phyloP scores from a whole-genome alignment of 2,888 invertebrate genomes.

The Hirtodrosophila alboralis region DNA sequence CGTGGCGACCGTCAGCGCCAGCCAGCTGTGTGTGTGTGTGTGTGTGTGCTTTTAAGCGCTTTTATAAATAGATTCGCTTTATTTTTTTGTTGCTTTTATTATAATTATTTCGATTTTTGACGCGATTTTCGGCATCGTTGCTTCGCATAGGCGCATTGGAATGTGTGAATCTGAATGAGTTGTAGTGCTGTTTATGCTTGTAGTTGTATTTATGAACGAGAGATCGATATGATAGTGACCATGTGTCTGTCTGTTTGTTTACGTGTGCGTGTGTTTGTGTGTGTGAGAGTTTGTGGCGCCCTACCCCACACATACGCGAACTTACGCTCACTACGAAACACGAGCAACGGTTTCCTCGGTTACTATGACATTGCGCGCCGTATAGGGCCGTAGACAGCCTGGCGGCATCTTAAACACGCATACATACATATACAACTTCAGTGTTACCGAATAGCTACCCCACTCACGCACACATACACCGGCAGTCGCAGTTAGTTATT shows the following conservation, averaged over 20 bases:
- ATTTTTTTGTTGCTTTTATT: slow-evolving; percentile 64
- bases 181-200: too few species aligned
- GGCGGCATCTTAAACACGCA: slow-evolving; percentile 60
- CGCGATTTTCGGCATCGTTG: slow-evolving; percentile 62
- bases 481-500: slow-evolving; percentile 38
- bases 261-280: slow-evolving; percentile 27
- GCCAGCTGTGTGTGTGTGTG: slow-evolving; percentile 38
- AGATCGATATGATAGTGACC: slow-evolving; percentile 74
- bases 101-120: slow-evolving; percentile 76
- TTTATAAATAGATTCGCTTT: slow-evolving; percentile 81
- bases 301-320: slow-evolving; percentile 26
- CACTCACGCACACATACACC: slow-evolving; percentile 26
- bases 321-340: slow-evolving; percentile 24
- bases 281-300: slow-evolving; percentile 44
- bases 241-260: slow-evolving; percentile 55
- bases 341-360: slow-evolving; percentile 67
- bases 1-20: slow-evolving; percentile 56
- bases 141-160: slow-evolving; percentile 54
- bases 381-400: slow-evolving; percentile 67
- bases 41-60: slow-evolving; percentile 68
- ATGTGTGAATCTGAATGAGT: slow-evolving; percentile 58
- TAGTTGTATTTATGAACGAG: slow-evolving; percentile 54
- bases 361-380: slow-evolving; percentile 69
- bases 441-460: slow-evolving; percentile 67
- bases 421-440: slow-evolving; percentile 53